A percentile compares a stretch with the other conserved stretches of the same genome.
phyloP scores from a whole-genome alignment of 1,140 invertebrate genomes.

The Caenorhabditis elegans region WBcel235 BX284606.5:10586501-10587000 shows the following conservation, averaged over 20 bases:
- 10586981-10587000: neutral
- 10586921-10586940: neutral
- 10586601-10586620: neutral
- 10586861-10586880: neutral
- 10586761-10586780: no score
- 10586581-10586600: conserved; percentile 4
- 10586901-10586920: neutral
- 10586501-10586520: neutral
- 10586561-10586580: neutral
- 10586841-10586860: neutral
- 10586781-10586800: neutral
- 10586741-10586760: neutral
- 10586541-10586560: neutral
- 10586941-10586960: neutral
- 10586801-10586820: neutral
- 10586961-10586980: neutral
- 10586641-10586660: neutral
- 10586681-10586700: conserved; percentile 9
- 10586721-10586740: neutral
- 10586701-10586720: neutral
- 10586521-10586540: neutral
- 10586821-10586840: neutral
- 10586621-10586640: neutral
- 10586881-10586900: neutral
- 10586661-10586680: neutral